Percentiles rank a stretch among this genome's conserved stretches.
These are phyloP conservation scores for Podotricha telesiphe DNA, from an alignment of 2,888 invertebrate genomes.

Conservation along the genomic window DNA sequence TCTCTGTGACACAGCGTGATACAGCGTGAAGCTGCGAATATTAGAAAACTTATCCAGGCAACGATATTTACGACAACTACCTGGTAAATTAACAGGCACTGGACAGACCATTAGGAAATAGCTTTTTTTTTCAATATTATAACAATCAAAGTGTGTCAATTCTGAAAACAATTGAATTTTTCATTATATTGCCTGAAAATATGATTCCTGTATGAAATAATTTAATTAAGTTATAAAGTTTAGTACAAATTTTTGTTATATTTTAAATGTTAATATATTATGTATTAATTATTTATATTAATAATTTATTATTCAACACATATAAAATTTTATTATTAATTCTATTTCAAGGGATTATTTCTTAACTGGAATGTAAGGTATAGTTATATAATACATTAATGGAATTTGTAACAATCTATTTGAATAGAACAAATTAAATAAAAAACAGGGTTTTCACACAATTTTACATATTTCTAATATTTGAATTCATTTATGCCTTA, in stretches of 20 bases:
- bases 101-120: not conserved
- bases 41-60: no score
- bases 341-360: not conserved
- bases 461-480: not conserved
- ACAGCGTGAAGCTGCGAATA: no score
- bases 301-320: not conserved
- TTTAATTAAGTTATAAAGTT: not conserved
- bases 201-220: conserved; percentile 25
- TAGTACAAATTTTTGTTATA: conserved; percentile 14
- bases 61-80: no score
- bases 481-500: no score
- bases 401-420: conserved; percentile 7
- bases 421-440: no score
- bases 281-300: not conserved
- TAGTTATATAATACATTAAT: not conserved
- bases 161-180: conserved; percentile 13
- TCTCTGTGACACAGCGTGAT: no score
- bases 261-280: not conserved
- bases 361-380: not conserved
- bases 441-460: not conserved
- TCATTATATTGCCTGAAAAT: conserved; percentile 3
- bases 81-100: not conserved
- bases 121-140: not conserved
- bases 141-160: conserved; percentile 11
- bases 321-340: not conserved